These are phyloP conservation scores for Thumatha senex DNA, from an alignment of 2,888 invertebrate species.

Conservation along the genomic window DNA sequence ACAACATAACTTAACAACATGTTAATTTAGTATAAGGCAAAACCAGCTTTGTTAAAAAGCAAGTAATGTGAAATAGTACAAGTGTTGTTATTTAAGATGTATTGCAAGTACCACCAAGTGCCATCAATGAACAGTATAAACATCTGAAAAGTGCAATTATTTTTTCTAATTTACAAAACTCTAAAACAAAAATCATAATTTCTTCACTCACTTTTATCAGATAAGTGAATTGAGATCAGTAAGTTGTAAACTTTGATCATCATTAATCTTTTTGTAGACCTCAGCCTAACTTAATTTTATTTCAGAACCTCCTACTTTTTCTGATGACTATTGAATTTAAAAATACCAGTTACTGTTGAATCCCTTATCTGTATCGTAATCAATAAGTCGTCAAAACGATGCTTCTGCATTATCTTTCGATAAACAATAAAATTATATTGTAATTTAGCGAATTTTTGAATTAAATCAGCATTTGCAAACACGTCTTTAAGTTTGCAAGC, in stretches of 20 bases:
- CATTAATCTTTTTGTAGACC: neutral
- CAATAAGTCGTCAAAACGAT: neutral
- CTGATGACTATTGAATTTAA: neutral
- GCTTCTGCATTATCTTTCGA: neutral
- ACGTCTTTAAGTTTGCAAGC: conserved; percentile 13
- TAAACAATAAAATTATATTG: neutral
- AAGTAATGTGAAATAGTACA: no score
- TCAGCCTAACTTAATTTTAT: neutral
- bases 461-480: conserved; percentile 1
- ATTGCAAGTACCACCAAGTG: no score
- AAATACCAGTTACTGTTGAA: neutral
- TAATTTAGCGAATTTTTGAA: neutral
- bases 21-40: no score
- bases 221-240: no score
- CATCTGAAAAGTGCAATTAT: no score
- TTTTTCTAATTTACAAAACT: no score
- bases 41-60: no score
- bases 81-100: no score
- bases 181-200: no score
- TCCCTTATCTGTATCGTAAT: neutral
- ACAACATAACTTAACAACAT: no score
- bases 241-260: neutral
- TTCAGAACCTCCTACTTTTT: neutral
- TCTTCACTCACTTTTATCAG: no score
- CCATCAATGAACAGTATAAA: no score